A percentile compares a stretch with the other conserved stretches of the same genome.
phyloP scores from a whole-genome alignment of 92 coral and sea anemone genomes.

The Ricordea florida region DNA sequence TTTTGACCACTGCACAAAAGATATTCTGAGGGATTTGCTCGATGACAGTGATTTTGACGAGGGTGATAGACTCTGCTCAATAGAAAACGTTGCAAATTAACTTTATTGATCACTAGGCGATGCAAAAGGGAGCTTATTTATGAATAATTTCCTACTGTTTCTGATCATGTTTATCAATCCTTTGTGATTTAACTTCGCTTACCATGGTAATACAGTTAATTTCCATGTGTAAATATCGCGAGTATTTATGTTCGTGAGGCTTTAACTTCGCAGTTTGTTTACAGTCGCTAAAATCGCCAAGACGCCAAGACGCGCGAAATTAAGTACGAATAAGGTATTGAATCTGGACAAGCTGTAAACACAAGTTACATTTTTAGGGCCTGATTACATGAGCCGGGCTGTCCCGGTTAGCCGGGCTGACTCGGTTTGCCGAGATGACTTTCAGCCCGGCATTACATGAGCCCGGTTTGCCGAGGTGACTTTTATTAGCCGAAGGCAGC shows the following conservation, averaged over 20 bases:
- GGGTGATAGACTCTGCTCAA: constrained; percentile 24
- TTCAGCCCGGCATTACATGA: too few species aligned
- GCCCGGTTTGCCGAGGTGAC: too few species aligned
- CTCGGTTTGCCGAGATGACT: too few species aligned
- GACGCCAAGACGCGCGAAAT: not conserved
- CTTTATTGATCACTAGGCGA: not conserved
- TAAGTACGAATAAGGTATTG: not conserved
- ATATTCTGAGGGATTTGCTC: constrained; percentile 43
- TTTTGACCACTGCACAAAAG: constrained; percentile 57
- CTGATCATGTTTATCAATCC: not conserved
- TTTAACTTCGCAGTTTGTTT: too few species aligned
- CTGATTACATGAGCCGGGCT: too few species aligned
- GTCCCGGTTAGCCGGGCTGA: too few species aligned
- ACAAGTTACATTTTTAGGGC: too few species aligned
- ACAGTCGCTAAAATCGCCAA: too few species aligned
- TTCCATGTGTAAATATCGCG: not conserved
- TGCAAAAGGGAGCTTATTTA: not conserved
- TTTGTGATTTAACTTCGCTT: not conserved
- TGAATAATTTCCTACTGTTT: not conserved
- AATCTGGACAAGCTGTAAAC: not conserved
- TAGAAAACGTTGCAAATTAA: not conserved
- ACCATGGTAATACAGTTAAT: not conserved
- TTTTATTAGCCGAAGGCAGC: too few species aligned
- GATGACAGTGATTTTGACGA: constrained; percentile 23
- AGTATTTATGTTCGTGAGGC: not conserved